Conservation (phyloP, 2,797 vertebrate genomes). For the Gallirallus australis region DNA sequence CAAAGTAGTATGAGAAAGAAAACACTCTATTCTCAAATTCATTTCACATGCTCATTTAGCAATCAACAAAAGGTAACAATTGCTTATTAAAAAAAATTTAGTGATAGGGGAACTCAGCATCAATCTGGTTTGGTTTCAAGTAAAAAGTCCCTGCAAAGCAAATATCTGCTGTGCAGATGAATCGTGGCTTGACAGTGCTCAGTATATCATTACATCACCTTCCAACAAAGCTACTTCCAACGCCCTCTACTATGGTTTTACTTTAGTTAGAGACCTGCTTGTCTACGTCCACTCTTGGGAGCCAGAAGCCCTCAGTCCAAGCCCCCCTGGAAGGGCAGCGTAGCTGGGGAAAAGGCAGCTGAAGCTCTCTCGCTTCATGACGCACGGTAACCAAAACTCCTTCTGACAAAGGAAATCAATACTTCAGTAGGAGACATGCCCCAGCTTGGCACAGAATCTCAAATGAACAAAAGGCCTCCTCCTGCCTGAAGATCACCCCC, state of each 20-base stretch:
- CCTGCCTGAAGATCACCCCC: conserved; percentile 19
- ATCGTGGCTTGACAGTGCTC: too few species aligned
- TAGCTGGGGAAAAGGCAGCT: not conserved
- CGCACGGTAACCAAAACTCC: not conserved
- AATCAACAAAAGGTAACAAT: not conserved
- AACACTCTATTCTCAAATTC: not conserved
- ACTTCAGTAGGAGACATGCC: not conserved
- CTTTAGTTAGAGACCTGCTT: not conserved
- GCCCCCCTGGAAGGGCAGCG: not conserved
- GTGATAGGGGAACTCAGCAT: not conserved
- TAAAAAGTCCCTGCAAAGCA: not conserved
- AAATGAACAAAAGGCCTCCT: conserved; percentile 53
- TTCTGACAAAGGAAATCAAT: conserved; percentile 54
- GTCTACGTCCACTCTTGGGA: not conserved
- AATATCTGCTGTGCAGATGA: not conserved
- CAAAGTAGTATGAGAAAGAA: not conserved
- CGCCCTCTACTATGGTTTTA: not conserved
- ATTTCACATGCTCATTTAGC: not conserved
- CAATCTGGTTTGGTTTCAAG: not conserved
- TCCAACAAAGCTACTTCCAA: not conserved
- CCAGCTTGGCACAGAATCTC: not conserved
- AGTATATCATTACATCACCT: fast-evolving
- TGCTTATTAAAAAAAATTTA: not conserved
- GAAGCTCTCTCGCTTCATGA: not conserved
- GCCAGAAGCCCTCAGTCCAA: not conserved